Percentiles rank a stretch among this genome's conserved stretches.
Evolutionary conservation across 1,140 invertebrate genomes (phyloP).

Genomic region (Mizuhopecten yessoensis): DNA sequence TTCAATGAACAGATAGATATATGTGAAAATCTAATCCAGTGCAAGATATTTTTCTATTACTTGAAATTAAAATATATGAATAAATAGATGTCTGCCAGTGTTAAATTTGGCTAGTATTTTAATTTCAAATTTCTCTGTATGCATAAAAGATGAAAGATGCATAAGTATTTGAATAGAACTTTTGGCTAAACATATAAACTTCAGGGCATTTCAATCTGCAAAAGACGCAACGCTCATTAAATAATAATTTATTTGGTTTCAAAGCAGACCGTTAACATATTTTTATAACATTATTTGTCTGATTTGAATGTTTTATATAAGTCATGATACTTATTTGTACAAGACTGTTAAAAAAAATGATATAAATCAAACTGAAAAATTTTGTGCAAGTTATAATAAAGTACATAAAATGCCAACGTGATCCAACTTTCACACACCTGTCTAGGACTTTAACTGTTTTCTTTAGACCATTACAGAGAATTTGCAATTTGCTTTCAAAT

Average conservation of each 20-base stretch:
- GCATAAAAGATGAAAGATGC: constrained; percentile 18
- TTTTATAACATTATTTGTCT: background rate
- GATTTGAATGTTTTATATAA: background rate
- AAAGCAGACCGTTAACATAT: constrained; percentile 38
- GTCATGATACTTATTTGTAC: background rate
- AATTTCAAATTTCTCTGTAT: background rate
- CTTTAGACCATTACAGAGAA: background rate
- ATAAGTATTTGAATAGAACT: constrained; percentile 16
- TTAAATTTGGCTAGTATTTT: constrained; percentile 4
- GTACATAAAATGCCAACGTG: background rate
- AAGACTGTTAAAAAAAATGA: background rate
- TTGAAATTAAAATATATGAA: constrained; percentile 9
- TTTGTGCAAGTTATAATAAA: background rate
- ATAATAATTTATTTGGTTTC: constrained; percentile 20
- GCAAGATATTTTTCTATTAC: background rate
- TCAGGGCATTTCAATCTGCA: background rate
- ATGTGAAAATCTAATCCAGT: background rate
- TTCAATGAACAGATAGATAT: background rate
- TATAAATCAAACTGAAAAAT: background rate
- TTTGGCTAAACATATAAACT: constrained; percentile 11
- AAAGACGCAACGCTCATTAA: constrained; percentile 13
- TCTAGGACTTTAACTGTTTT: background rate
- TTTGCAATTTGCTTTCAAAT: background rate
- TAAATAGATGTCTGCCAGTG: background rate
- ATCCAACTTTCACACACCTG: background rate